These are phyloP conservation scores for Ciconia stormi DNA, from an alignment of 2,113 vertebrate species.

Conservation along the genomic window DNA sequence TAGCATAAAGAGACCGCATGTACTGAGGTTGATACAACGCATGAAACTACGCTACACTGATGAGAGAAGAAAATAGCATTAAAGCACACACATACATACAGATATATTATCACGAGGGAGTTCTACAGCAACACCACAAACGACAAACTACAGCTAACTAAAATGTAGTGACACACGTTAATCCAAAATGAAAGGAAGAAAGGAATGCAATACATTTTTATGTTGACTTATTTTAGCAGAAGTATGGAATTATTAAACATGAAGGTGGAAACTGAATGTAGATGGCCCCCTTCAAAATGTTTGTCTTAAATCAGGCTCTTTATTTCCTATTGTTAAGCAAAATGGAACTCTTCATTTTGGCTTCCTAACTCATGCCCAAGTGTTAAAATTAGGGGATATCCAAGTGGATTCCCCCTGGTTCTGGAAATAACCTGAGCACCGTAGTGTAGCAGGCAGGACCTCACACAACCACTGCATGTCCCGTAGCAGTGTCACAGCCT, in stretches of 20 bases:
- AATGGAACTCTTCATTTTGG: neutral
- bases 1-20: neutral
- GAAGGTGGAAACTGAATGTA: neutral
- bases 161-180: neutral
- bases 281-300: neutral
- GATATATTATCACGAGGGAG: neutral
- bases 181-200: slow-evolving; percentile 6
- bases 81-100: neutral
- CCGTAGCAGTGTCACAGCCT: neutral
- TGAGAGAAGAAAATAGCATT: neutral
- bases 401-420: neutral
- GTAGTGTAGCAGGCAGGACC: neutral
- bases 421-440: neutral
- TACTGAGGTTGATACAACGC: neutral
- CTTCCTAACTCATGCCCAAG: neutral
- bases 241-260: neutral
- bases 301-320: neutral
- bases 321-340: neutral
- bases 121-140: neutral
- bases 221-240: neutral
- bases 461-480: neutral
- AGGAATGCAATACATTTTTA: neutral
- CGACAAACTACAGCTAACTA: neutral
- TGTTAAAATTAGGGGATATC: neutral
- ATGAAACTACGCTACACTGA: neutral